These are phyloP conservation scores for Charaxes varanes DNA, from an alignment of 1,140 invertebrate species.

Conservation along the genomic window DNA sequence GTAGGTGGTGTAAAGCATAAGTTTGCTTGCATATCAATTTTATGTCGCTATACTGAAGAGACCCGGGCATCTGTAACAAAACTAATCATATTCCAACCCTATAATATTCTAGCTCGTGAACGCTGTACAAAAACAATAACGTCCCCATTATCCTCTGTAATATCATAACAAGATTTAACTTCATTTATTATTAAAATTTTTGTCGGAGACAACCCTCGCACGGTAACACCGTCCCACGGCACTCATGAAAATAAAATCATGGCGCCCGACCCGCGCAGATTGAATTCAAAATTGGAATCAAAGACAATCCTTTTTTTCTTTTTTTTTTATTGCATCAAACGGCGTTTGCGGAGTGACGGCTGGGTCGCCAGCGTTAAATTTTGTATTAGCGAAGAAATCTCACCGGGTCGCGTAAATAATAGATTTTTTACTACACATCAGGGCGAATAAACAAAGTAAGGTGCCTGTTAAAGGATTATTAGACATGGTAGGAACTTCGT, in stretches of 20 bases:
- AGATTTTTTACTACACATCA: not conserved
- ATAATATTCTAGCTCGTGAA: conserved; percentile 10
- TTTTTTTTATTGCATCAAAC: conserved; percentile 61
- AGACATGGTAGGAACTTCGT: too few relatives aligned
- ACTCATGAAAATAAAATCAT: conserved; percentile 71
- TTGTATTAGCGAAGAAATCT: conserved; percentile 33
- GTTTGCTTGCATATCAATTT: too few relatives aligned
- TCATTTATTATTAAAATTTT: conserved; percentile 61
- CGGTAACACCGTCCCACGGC: conserved; percentile 44
- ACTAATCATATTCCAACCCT: not conserved
- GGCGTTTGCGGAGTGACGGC: conserved; percentile 41
- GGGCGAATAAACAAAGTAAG: not conserved
- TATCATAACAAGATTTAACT: conserved; percentile 29
- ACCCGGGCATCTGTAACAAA: too few relatives aligned
- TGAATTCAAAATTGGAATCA: conserved; percentile 71
- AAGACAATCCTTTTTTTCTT: conserved; percentile 60
- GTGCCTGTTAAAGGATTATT: too few relatives aligned
- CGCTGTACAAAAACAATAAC: conserved; percentile 20
- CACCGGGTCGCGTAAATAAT: not conserved
- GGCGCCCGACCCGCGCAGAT: conserved; percentile 58
- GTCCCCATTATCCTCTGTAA: conserved; percentile 11
- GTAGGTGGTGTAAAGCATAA: too few relatives aligned
- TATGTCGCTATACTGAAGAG: too few relatives aligned
- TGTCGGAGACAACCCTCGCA: conserved; percentile 34
- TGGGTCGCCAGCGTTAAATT: conserved; percentile 49